Evolutionary conservation across 2,113 vertebrate genomes (phyloP).

Genomic region (Carlito syrichta): DNA sequence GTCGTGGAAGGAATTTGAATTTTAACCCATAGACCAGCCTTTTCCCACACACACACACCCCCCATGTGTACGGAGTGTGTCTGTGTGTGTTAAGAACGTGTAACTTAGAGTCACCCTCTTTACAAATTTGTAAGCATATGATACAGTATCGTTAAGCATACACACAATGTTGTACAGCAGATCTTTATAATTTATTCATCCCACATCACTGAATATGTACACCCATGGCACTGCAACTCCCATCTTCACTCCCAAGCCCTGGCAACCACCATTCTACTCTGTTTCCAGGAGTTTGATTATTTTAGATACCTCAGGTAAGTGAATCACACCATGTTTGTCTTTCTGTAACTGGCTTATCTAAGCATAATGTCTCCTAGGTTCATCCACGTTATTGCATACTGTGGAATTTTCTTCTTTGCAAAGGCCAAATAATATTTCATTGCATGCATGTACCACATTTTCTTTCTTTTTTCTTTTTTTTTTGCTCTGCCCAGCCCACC

Average conservation of each 20-base stretch:
- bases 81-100: neutral
- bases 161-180: neutral
- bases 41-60: neutral
- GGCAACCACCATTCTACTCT: neutral
- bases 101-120: neutral
- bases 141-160: neutral
- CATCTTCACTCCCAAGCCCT: neutral
- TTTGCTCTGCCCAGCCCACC: no score
- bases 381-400: neutral
- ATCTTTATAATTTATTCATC: neutral
- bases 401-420: neutral
- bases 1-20: neutral
- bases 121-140: neutral
- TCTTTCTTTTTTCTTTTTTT: neutral
- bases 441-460: neutral
- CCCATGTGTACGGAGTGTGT: no score
- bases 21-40: neutral
- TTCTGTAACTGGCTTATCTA: neutral
- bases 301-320: neutral
- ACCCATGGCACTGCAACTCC: neutral
- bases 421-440: neutral
- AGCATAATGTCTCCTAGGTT: neutral
- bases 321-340: neutral
- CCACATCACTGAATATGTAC: neutral
- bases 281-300: neutral